A percentile compares a stretch with the other conserved stretches of the same genome.
These are phyloP conservation scores for Vannuccia rotundouncinata DNA, from an alignment of 2,888 invertebrate species.

Conservation along the genomic window DNA sequence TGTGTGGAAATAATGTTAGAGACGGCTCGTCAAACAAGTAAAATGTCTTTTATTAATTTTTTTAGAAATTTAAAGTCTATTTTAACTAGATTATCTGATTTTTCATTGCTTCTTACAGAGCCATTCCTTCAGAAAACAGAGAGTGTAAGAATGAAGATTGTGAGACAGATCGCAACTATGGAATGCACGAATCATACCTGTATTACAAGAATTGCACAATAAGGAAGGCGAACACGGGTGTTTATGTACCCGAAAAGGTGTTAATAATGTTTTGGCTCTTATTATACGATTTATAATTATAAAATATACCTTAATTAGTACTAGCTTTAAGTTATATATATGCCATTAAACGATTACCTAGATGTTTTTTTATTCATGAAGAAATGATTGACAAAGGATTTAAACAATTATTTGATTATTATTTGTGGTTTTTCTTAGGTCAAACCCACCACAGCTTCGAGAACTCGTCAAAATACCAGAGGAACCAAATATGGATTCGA, in stretches of 20 bases:
- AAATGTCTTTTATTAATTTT: constrained; percentile 40
- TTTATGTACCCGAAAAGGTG: constrained; percentile 56
- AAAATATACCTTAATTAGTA: not conserved
- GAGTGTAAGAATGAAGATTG: constrained; percentile 50
- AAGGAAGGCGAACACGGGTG: constrained; percentile 49
- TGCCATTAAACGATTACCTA: too few relatives aligned
- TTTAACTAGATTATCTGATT: not conserved
- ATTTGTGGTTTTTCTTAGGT: too few relatives aligned
- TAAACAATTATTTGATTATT: too few relatives aligned
- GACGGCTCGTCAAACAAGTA: constrained; percentile 54
- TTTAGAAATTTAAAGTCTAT: not conserved
- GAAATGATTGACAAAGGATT: too few relatives aligned
- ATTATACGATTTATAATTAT: constrained; percentile 35
- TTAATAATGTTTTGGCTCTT: not conserved
- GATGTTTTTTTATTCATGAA: too few relatives aligned
- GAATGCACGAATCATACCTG: constrained; percentile 54
- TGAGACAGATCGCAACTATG: constrained; percentile 49
- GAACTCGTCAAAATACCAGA: constrained; percentile 52
- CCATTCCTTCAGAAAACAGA: constrained; percentile 47
- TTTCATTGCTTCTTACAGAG: constrained; percentile 44
- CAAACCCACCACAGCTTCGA: constrained; percentile 44
- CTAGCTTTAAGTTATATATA: not conserved
- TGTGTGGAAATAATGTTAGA: constrained; percentile 51
- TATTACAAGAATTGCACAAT: constrained; percentile 48
- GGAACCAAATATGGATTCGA: constrained; percentile 53